Base-by-base conservation (phyloP, 2,797 vertebrate species). In the Karalla daura region DNA sequence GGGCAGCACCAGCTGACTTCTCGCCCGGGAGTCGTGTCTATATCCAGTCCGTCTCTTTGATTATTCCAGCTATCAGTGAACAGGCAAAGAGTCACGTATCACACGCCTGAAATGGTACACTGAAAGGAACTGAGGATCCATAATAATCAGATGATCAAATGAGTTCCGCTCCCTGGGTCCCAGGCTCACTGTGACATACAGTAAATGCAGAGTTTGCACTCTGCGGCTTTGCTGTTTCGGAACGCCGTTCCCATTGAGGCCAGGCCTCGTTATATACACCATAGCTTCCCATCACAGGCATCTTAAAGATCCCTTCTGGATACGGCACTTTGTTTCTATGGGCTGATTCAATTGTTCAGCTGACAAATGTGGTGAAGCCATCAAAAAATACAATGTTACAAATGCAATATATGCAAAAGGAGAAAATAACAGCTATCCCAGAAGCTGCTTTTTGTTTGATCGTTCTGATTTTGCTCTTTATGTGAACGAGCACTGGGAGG, bases 131-230 rank as follows among this genome's bases (percentile, higher is more conserved):
- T 64, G 55, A 21, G 52, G 39, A 68, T 78, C 78, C 63, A 87
- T 83, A 65, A 78, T 76, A 83, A 85, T 83, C 56, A 35, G 41
- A 77, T 82, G 71, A 85, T 82, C 67, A 32, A 75, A 86, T 78
- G 53, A 72, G 73, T 45, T 85, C 74, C 58, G 43, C 76, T 76
- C 27, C 28, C 20, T 70, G 80, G 74, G 33, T 61, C 50, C 6
- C 35, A 52, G 60, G 37, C 56, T 53, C 17, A 5, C 58, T 36
- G 56, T 45, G 37, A 71, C 56, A 53, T 50, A 18, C 54, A 56
- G 37, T 63, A 72, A 86, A 63, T 71, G 58, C 78, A 56, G 27
- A 24, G 45, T 67, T 82, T 71, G 76, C 78, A 75, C 61, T 78
- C 50, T 17, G 43, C 32, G 28, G 55, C 63, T 28, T 74, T 5